Conservation (phyloP, 2,888 invertebrate genomes). For the Bhutanitis thaidina region DNA sequence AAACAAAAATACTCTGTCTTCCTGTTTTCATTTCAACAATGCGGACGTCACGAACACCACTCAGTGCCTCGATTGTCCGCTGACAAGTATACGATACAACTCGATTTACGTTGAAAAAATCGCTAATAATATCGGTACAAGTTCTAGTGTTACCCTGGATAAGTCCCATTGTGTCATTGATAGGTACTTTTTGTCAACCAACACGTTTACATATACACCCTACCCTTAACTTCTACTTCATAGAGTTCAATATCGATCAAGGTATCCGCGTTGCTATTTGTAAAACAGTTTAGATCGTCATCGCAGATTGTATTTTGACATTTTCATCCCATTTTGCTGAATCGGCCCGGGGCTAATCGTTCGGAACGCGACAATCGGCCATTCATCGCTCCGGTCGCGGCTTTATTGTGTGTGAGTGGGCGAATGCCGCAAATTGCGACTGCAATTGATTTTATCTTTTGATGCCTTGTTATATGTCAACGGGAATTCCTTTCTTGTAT, state of each 20-base stretch:
- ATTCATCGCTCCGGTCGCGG: conserved; percentile 30
- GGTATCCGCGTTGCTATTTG: conserved; percentile 5
- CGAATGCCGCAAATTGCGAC: conserved; percentile 31
- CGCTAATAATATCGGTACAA: conserved; percentile 55
- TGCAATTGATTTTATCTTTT: conserved; percentile 23
- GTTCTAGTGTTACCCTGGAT: conserved; percentile 66
- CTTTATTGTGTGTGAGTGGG: conserved; percentile 27
- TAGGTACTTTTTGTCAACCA: conserved; percentile 26
- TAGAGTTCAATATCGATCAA: conserved; percentile 19
- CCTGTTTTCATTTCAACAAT: conserved; percentile 35
- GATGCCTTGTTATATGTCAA: conserved; percentile 13
- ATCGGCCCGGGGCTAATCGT: conserved; percentile 66
- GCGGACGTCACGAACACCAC: conserved; percentile 35
- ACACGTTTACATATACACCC: neutral
- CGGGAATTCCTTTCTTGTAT: neutral
- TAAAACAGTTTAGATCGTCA: conserved; percentile 49
- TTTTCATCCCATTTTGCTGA: conserved; percentile 72
- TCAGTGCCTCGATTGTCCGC: conserved; percentile 41
- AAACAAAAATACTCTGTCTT: conserved; percentile 40
- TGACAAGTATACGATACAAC: conserved; percentile 41
- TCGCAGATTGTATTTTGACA: conserved; percentile 74
- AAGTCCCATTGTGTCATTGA: conserved; percentile 44
- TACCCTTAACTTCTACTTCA: neutral
- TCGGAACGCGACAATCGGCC: conserved; percentile 47
- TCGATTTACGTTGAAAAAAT: conserved; percentile 37